A percentile compares a stretch with the other conserved stretches of the same genome.
These are phyloP conservation scores for Brachionus manjavacas DNA, from an alignment of 1,140 invertebrate genomes.

Conservation along the genomic window DNA sequence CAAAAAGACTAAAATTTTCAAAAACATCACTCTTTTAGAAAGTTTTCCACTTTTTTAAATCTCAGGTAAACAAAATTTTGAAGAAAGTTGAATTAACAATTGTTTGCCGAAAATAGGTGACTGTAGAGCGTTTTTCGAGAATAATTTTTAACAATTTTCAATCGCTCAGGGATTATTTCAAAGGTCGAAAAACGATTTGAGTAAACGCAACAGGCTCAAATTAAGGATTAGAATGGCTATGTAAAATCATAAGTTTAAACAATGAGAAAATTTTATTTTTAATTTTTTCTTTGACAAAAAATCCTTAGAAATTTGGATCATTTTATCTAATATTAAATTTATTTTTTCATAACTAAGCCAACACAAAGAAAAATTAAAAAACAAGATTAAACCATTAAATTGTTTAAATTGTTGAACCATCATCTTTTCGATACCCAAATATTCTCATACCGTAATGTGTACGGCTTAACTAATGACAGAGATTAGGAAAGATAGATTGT, in stretches of 20 bases:
- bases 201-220: background rate
- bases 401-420: slow-evolving; percentile 5
- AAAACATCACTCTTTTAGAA: background rate
- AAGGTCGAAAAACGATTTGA: background rate
- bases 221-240: background rate
- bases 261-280: background rate
- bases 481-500: background rate
- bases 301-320: background rate
- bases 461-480: background rate
- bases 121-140: background rate
- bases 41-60: too few species aligned
- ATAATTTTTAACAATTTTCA: background rate
- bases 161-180: background rate
- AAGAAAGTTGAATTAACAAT: background rate
- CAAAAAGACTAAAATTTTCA: background rate
- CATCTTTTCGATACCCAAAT: background rate
- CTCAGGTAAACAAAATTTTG: background rate
- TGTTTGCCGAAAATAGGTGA: background rate
- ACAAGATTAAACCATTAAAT: background rate
- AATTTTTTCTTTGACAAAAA: background rate
- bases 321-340: background rate
- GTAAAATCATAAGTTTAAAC: background rate
- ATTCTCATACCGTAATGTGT: background rate
- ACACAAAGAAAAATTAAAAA: background rate
- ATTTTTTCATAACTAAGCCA: background rate